A percentile compares a stretch with the other conserved stretches of the same genome.
These are phyloP conservation scores for Dexiosoma caninum DNA, from an alignment of 2,888 invertebrate genomes.

Conservation along the genomic window DNA sequence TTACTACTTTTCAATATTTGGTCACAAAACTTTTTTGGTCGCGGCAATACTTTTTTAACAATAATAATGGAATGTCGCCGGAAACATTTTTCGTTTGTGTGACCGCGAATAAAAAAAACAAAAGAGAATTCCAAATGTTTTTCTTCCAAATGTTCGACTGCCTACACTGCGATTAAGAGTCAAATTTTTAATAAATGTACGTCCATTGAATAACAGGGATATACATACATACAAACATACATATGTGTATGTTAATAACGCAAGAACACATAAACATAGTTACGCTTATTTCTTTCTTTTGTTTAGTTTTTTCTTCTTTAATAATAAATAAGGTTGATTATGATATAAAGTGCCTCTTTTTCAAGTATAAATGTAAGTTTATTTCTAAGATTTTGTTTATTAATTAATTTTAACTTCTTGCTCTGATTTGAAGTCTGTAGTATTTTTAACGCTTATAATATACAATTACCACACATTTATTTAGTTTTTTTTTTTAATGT, in stretches of 20 bases:
- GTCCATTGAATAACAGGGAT: background rate
- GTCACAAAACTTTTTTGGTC: no score
- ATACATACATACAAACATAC: background rate
- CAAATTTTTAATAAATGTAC: no score
- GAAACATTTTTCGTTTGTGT: no score
- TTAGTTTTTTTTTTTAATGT: background rate
- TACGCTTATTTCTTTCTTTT: background rate
- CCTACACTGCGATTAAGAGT: no score
- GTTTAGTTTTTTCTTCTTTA: background rate
- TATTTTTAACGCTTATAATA: slow-evolving; percentile 46
- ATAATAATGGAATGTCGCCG: no score
- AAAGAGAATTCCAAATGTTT: no score
- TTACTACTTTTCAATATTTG: no score
- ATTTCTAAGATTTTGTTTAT: slow-evolving; percentile 22
- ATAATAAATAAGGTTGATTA: slow-evolving; percentile 13
- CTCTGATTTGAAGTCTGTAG: slow-evolving; percentile 17
- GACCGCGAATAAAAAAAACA: no score
- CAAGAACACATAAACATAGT: no score
- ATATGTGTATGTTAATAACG: no score
- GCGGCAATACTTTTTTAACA: no score
- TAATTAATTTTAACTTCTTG: slow-evolving; percentile 9
- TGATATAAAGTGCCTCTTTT: slow-evolving; percentile 14
- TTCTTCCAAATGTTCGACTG: no score
- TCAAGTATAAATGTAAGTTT: slow-evolving; percentile 20
- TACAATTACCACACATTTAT: slow-evolving; percentile 51